Percentiles rank a stretch among this genome's conserved stretches.
Evolutionary conservation across 2,888 invertebrate species (phyloP).

Genomic region (Deroplatys truncata): DNA sequence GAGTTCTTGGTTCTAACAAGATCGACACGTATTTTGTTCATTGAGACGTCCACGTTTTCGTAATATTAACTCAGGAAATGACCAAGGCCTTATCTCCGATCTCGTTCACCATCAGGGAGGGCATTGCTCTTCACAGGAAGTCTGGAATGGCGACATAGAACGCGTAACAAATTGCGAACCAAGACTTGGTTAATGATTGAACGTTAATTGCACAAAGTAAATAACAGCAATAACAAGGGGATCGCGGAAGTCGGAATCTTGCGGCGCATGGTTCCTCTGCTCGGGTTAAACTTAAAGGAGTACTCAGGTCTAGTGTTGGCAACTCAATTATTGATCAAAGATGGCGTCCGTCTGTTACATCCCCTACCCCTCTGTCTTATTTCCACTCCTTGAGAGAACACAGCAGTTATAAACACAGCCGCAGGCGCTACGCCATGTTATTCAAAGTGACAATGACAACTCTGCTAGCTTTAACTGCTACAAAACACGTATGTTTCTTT

Average conservation of each 20-base stretch:
- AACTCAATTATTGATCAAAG: slow-evolving; percentile 19
- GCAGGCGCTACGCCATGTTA: neutral
- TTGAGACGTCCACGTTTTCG: neutral
- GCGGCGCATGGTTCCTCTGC: neutral
- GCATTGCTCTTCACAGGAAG: neutral
- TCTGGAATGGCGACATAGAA: neutral
- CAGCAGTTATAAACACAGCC: neutral
- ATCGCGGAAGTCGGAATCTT: neutral
- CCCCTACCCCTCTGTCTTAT: neutral
- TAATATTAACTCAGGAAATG: neutral
- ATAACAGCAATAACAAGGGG: neutral
- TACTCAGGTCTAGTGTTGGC: slow-evolving; percentile 15
- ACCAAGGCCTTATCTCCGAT: neutral
- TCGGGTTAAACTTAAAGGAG: slow-evolving; percentile 8
- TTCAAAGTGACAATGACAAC: neutral
- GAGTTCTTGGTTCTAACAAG: neutral
- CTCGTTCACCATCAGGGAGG: neutral
- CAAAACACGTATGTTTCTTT: neutral
- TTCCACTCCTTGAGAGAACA: neutral
- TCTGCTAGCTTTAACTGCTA: neutral
- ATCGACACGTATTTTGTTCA: neutral
- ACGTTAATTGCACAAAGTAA: neutral
- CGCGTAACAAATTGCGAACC: neutral
- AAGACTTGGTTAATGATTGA: neutral
- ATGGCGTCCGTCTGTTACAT: slow-evolving; percentile 13